Base-by-base conservation (phyloP, 2,797 vertebrate genomes). In the Echiichthys vipera region DNA sequence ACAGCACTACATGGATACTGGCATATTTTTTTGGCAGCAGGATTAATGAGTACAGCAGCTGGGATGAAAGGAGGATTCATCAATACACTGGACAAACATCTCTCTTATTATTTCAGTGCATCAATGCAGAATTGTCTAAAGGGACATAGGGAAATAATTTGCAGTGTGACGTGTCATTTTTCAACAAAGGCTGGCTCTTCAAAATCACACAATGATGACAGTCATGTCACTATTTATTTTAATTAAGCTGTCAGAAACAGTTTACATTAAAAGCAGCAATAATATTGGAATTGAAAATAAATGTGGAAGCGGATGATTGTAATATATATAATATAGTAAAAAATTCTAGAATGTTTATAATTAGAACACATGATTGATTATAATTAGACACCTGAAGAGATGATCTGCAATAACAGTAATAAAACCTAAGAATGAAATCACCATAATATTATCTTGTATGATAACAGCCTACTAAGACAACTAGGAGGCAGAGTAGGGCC, bases 81-180 rank as follows among this genome's bases (percentile, higher is more conserved):
- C 20, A 64, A 43, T 39, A n/a, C 62, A 29, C 22, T 5, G 42
- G 11, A 63, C 56, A 78, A 54, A 69, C 47, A 65, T 61, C 55
- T 30, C 39, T 47, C 50, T 84, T 55, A 64, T 84, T 70, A 74
- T 72, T 77, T 51, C 43, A 10, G 29, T 36, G 29, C 58, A 57
- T 18, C 36, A 34, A 37, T 29, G 24, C 11, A 43, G 15, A 37
- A 34, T 40, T 50, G 22, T 45, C 20, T 24, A 30, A 51, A 56
- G 24, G 36, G 43, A 50, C 17, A 20, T 15, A 24, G 5, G 12
- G n/a, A 34, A 55, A 40, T 0, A 0, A 50, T 36, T 56, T 22
- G n/a, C n/a, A 27, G 9, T 8, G 5, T 51, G 20, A 17, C 14
- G 29, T 49, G 27, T 69, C 20, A 24, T n/a, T 42, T 59, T 32